Percentiles rank a stretch among this genome's conserved stretches.
Evolutionary conservation across 2,113 vertebrate genomes (phyloP).

Genomic region (Chionomys nivalis): DNA sequence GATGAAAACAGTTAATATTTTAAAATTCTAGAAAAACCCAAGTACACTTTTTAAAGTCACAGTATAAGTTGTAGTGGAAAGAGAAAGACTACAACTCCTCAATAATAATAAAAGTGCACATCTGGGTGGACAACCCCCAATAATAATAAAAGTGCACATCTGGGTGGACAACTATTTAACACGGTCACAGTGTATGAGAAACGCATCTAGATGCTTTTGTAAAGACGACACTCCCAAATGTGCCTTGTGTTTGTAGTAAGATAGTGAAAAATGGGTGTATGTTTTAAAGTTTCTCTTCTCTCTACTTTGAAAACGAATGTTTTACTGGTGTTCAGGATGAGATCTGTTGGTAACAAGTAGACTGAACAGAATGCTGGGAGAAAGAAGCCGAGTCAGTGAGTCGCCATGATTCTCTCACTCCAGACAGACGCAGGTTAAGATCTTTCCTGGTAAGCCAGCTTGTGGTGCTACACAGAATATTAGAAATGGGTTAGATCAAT

Average conservation of each 20-base stretch:
- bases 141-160: constrained; percentile 24
- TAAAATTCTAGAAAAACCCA: neutral
- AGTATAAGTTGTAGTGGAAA: neutral
- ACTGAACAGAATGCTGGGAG: too few species aligned
- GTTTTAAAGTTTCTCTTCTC: constrained; percentile 1
- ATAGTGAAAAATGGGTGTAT: too few species aligned
- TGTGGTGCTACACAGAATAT: too few species aligned
- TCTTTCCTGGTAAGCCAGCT: too few species aligned
- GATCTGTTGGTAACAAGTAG: neutral
- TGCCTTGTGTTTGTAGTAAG: neutral
- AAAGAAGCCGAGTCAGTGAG: too few species aligned
- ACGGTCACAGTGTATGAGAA: neutral
- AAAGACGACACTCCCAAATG: neutral
- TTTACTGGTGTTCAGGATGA: neutral
- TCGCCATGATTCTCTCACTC: too few species aligned
- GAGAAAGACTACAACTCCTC: neutral
- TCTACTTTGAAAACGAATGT: constrained; percentile 21
- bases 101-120: constrained; percentile 22
- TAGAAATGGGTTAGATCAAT: too few species aligned
- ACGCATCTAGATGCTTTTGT: neutral
- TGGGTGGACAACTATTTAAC: neutral
- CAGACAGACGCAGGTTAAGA: too few species aligned
- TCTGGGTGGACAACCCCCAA: neutral
- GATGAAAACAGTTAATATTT: neutral
- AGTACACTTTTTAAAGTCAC: neutral